These are phyloP conservation scores for Kuschelorhynchus macadamiae DNA, from an alignment of 2,888 invertebrate species.

Conservation along the genomic window DNA sequence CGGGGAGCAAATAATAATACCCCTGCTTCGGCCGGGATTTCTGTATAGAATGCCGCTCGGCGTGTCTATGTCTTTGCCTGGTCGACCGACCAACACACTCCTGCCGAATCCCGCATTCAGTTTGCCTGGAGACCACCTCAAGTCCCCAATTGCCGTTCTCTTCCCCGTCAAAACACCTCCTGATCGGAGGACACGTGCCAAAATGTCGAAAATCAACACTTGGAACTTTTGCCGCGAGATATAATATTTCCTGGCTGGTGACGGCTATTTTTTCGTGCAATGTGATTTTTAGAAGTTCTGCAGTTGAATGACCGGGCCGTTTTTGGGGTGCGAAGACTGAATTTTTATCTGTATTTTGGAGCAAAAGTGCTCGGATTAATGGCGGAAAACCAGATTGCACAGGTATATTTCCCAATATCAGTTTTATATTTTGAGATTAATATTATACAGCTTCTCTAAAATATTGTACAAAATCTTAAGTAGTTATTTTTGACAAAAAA, in stretches of 20 bases:
- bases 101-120: conserved; percentile 38
- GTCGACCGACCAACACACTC: conserved; percentile 41
- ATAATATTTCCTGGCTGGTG: background rate
- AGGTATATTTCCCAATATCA: conserved; percentile 69
- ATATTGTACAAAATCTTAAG: too few relatives aligned
- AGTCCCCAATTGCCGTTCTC: conserved; percentile 38
- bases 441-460: too few relatives aligned
- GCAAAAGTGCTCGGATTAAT: conserved; percentile 62
- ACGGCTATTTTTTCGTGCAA: conserved; percentile 14
- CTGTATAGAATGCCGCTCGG: conserved; percentile 34
- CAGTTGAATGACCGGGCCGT: background rate
- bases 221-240: conserved; percentile 14
- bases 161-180: conserved; percentile 45
- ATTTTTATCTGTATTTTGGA: conserved; percentile 45
- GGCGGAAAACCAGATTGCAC: conserved; percentile 73
- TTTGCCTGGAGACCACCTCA: conserved; percentile 42
- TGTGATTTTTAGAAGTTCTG: conserved; percentile 26
- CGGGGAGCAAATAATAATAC: too few relatives aligned
- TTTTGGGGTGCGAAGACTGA: conserved; percentile 8
- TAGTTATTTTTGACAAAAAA: too few relatives aligned
- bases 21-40: conserved; percentile 30
- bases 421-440: too few relatives aligned
- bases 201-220: conserved; percentile 44
- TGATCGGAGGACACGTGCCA: conserved; percentile 42
- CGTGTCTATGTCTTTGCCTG: conserved; percentile 42